Evolutionary conservation across 2,113 vertebrate genomes (phyloP).

Genomic region (Rhinoderma darwinii): DNA sequence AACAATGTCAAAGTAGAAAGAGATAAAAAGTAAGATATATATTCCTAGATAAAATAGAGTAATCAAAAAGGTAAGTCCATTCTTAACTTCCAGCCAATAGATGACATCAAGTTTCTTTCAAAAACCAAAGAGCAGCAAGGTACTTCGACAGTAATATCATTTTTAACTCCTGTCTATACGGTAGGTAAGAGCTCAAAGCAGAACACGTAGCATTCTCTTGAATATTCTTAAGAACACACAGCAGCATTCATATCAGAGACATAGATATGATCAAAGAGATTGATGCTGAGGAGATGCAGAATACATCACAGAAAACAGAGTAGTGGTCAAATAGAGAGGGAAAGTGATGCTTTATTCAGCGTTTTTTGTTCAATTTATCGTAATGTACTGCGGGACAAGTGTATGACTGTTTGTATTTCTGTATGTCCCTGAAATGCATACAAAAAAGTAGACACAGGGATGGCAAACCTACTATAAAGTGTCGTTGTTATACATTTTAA

Average conservation of each 20-base stretch:
- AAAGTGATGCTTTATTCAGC: not conserved
- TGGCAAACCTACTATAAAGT: not conserved
- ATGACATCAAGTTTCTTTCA: not conserved
- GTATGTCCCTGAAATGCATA: not conserved
- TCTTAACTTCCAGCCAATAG: not conserved
- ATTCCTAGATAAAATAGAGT: not conserved
- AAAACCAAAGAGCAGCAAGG: not conserved
- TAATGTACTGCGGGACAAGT: not conserved
- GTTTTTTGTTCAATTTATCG: not conserved
- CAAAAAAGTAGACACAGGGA: not conserved
- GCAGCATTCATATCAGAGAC: not conserved
- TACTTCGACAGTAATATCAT: not conserved
- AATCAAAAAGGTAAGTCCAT: not conserved
- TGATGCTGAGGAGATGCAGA: not conserved
- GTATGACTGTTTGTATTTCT: not conserved
- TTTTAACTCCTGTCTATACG: not conserved
- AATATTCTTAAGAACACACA: not conserved
- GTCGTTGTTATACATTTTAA: not conserved
- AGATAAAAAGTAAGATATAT: not conserved
- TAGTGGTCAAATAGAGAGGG: slow-evolving; percentile 4
- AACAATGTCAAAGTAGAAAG: not conserved
- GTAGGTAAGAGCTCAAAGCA: slow-evolving; percentile 27
- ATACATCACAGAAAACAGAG: slow-evolving; percentile 18
- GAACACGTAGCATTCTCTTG: slow-evolving; percentile 20
- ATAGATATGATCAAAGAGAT: slow-evolving; percentile 21